Conservation (phyloP, 2,113 vertebrate species). For the Eidolon helvum region DNA sequence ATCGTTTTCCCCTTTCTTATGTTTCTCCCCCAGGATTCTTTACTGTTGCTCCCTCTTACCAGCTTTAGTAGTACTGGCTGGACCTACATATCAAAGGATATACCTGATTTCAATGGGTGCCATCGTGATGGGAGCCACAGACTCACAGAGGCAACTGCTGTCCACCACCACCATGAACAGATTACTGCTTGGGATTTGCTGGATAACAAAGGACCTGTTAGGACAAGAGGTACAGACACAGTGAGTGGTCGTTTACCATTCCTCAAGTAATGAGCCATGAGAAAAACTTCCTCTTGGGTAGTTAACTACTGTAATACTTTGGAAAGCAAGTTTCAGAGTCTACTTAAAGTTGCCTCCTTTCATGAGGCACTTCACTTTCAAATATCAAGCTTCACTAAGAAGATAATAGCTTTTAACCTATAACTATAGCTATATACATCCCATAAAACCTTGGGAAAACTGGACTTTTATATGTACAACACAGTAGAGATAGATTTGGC, state of each 20-base stretch:
- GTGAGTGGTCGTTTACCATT: not conserved
- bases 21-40: not conserved
- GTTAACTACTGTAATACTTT: not conserved
- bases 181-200: constrained; percentile 99
- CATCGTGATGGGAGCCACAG: constrained; percentile 94
- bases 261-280: not conserved
- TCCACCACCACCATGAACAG: constrained; percentile 99
- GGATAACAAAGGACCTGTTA: constrained; percentile 97
- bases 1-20: not conserved
- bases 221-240: constrained; percentile 58
- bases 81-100: constrained; percentile 89
- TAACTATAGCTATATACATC: not conserved
- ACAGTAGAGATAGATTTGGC: not conserved
- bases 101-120: constrained; percentile 98
- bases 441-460: not conserved
- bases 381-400: not conserved
- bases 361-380: not conserved
- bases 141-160: constrained; percentile 94
- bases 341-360: not conserved
- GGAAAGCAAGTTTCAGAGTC: not conserved
- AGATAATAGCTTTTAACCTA: not conserved
- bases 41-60: not conserved
- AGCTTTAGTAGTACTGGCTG: not conserved
- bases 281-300: not conserved
- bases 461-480: not conserved